Evolutionary conservation across 2,797 vertebrate genomes (phyloP).

Genomic region (Pangasius macronema): DNA sequence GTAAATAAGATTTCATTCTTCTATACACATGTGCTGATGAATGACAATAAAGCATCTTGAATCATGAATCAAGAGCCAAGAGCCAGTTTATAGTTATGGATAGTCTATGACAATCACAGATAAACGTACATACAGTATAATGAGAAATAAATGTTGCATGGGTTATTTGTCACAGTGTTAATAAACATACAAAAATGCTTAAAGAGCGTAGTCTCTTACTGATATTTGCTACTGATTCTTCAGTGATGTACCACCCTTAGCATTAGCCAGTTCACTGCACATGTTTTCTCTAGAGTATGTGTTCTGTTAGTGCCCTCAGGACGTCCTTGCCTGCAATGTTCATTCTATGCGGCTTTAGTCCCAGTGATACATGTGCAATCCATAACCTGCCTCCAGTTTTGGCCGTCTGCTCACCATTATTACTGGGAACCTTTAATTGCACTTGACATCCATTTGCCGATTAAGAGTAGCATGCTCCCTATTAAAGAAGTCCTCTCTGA

Average conservation of each 20-base stretch:
- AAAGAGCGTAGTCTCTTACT: constrained; percentile 26
- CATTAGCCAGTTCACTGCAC: constrained; percentile 56
- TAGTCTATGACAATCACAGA: background rate
- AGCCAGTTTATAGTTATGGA: background rate
- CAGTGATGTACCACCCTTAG: constrained; percentile 21
- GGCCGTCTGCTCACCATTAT: constrained; percentile 67
- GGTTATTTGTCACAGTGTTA: background rate
- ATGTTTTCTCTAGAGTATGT: constrained; percentile 49
- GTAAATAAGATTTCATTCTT: background rate
- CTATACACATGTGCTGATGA: background rate
- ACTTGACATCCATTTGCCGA: constrained; percentile 78
- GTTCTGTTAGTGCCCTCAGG: constrained; percentile 65
- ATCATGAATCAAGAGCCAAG: background rate
- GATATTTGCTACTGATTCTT: constrained; percentile 29
- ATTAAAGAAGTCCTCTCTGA: constrained; percentile 64
- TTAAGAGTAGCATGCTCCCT: constrained; percentile 69
- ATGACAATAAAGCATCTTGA: background rate
- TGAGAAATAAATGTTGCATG: background rate
- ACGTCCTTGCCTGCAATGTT: constrained; percentile 72
- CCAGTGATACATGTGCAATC: constrained; percentile 73
- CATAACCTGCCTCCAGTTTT: constrained; percentile 67
- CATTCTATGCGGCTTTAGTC: constrained; percentile 68
- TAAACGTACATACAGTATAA: background rate
- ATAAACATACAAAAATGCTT: constrained; percentile 10
- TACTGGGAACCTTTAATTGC: constrained; percentile 75